Evolutionary conservation across 2,888 invertebrate genomes (phyloP), one percentile per base, ranked within the genome.

Genomic region (Adineta ricciae): DNA sequence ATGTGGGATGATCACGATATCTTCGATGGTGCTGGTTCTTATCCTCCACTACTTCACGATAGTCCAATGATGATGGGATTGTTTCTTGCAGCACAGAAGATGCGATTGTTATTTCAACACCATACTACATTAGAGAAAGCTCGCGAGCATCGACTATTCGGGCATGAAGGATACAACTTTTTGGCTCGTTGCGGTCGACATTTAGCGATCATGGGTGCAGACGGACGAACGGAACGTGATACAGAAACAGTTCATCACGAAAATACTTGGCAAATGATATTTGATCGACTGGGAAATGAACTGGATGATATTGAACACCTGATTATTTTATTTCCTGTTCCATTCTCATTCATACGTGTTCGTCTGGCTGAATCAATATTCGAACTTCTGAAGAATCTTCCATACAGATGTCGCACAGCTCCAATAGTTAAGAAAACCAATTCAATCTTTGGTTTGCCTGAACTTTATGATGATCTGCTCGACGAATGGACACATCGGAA

Each of bases 11-110:
- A 56, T 56, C 56, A 56, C 11, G 56, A 56, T 56, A 56, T 56
- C 4, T 56, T 56, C n/a, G 56, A 56, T 56, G 56, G 56, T n/a
- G 56, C 56, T n/a, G 56, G 56, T 56, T 56, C 56, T 21, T 56
- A 56, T 56, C 56, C 56, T 21, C 56, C 56, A 56, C 11, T 56
- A 56, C 56, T 56, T 56, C 56, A 56, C 24, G 56, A 56, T n/a
- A 56, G 56, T 56, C 56, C 56, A 56, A n/a, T 56, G 24, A 56
- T 56, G 56, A 56, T 56, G 56, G 56, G 56, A n/a, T n/a, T 56
- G 11, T 56, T 56, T 56, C 4, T 21, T n/a, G 21, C 56, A n/a
- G 56, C 56, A 56, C 56, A 56, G 24, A 56, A 56, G 24, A 56
- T 56, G 5, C 56, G 56, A 56, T n/a, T 56, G 7, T n/a, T 56